A percentile compares a stretch with the other conserved stretches of the same genome.
These are phyloP conservation scores for Herpetotheres cachinnans DNA, from an alignment of 2,113 vertebrate genomes.

Conservation along the genomic window DNA sequence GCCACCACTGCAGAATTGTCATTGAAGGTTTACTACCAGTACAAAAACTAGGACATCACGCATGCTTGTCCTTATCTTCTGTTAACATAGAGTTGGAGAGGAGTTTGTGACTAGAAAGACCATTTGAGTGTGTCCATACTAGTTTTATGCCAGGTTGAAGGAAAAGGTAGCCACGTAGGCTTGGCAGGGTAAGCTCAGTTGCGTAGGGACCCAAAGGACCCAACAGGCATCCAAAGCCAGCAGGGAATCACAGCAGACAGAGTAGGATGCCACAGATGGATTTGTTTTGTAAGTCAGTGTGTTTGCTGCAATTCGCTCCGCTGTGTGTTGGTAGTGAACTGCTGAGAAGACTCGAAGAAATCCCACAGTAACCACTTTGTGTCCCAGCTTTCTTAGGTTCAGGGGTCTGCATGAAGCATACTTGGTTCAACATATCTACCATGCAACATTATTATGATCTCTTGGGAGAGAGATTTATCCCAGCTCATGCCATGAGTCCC, in stretches of 20 bases:
- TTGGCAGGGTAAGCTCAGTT: not conserved
- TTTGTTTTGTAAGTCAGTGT: not conserved
- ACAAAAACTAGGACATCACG: not conserved
- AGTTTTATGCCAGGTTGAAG: not conserved
- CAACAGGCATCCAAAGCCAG: not conserved
- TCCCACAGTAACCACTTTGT: not conserved
- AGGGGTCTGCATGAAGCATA: not conserved
- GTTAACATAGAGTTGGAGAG: not conserved
- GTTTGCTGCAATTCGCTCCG: not conserved
- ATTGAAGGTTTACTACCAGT: not conserved
- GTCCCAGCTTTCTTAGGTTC: not conserved
- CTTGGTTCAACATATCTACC: not conserved
- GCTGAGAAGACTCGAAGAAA: not conserved
- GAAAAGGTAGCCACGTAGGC: not conserved
- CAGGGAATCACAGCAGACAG: not conserved
- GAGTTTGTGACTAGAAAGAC: not conserved
- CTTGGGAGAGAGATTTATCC: not conserved
- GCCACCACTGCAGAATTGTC: not conserved
- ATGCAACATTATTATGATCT: not conserved
- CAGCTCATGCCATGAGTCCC: not conserved
- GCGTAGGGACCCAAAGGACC: not conserved
- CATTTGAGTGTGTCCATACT: not conserved
- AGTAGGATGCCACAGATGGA: not conserved
- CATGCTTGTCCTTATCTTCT: not conserved
- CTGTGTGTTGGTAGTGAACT: not conserved